These are phyloP conservation scores for Myripristis jacobus DNA, from an alignment of 2,797 vertebrate species.

Conservation along the genomic window DNA sequence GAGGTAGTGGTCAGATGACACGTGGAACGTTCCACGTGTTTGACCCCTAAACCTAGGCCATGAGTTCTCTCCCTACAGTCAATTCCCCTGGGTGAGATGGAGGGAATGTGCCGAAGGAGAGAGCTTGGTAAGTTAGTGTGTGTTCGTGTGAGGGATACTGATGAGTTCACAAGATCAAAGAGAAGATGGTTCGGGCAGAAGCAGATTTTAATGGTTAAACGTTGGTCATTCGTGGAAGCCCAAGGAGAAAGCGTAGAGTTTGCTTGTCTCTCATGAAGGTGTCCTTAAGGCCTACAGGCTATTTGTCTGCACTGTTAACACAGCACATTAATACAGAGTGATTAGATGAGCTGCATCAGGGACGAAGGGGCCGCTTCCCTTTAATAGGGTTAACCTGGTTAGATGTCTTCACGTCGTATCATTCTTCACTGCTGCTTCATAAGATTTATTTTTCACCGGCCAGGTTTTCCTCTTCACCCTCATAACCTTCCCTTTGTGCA, in stretches of 20 bases:
- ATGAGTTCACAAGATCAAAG: conserved; percentile 57
- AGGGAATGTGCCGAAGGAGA: conserved; percentile 20
- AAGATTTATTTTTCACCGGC: conserved; percentile 28
- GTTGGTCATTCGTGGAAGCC: conserved; percentile 46
- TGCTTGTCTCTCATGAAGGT: conserved; percentile 45
- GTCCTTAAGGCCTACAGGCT: conserved; percentile 17
- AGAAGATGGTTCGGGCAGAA: conserved; percentile 34
- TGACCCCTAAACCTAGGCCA: conserved; percentile 43
- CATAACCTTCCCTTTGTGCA: neutral
- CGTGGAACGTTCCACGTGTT: conserved; percentile 22
- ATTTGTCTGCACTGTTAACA: conserved; percentile 28
- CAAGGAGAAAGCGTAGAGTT: conserved; percentile 50
- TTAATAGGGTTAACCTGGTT: conserved; percentile 64
- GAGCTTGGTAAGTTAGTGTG: conserved; percentile 9
- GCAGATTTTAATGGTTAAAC: conserved; percentile 49
- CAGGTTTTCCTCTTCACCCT: conserved; percentile 22
- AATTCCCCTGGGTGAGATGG: conserved; percentile 41
- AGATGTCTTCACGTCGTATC: conserved; percentile 53
- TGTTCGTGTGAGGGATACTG: conserved; percentile 34
- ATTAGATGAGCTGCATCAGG: conserved; percentile 28
- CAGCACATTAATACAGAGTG: conserved; percentile 4
- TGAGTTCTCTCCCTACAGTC: conserved; percentile 10
- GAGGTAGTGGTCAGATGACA: conserved; percentile 27
- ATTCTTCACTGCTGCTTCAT: conserved; percentile 60
- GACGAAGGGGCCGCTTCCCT: conserved; percentile 33